Evolutionary conservation across 2,113 vertebrate genomes (phyloP), one percentile per base, ranked within the genome.

Genomic region (Austrofundulus limnaeus): DNA sequence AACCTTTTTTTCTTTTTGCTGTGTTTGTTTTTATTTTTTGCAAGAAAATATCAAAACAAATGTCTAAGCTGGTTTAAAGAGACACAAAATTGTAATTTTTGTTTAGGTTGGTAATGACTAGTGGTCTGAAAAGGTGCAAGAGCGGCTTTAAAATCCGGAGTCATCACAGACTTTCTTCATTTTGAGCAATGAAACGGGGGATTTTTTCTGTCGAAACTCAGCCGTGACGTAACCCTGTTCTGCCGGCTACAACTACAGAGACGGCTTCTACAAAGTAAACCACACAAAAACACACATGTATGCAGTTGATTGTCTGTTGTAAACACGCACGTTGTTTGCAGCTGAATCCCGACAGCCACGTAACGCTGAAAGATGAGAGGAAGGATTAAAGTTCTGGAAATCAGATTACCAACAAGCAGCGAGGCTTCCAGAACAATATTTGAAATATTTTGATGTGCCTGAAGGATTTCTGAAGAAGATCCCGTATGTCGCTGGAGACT

Each of bases 181-280:
- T 19, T 4, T 7, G 17, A 53, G 10, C 17, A 53, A 19, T 34
- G 19, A 28, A 10, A 34, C 10, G 31, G 5, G 31, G 5, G 31
- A 28, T 28, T 1, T 10, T 7, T 34, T 9, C 21, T 28, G 39
- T 43, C 1, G 39, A 58, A 25, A 4, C 20, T 56, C 4, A 20
- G 73, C 49, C 67, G 75, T 85, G 77, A 84, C 42, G 48, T 51
- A 68, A 86, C 54, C 70, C 69, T 80, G 69, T 66, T 64, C 61
- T 63, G 64, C 66, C 31, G 58, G 65, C 67, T 63, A 28, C 10
- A 24, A 24, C 56, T 55, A 46, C 12, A 39, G 48, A 63, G 24
- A 53, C 51, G 53, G 64, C 38, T 6, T 12, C 59, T n/a, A 23
- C 46, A 49, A 23, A 46, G 50, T 46, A 42, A 16, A 34, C 38